Evolutionary conservation across 2,888 invertebrate genomes (phyloP).

Genomic region (Tipula unca): DNA sequence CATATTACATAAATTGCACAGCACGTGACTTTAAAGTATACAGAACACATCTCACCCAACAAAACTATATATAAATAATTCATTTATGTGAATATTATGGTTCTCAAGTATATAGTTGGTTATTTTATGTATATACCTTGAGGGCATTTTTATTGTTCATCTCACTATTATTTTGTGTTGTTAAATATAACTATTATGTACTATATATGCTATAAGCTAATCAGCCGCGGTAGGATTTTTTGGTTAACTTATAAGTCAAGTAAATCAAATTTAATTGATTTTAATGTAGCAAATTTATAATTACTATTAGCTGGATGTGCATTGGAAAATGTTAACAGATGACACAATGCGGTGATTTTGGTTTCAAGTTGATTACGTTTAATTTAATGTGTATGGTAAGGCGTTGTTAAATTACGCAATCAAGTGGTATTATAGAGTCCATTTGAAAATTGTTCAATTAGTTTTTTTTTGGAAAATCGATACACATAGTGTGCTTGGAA

Average conservation of each 20-base stretch:
- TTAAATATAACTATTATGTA: background rate
- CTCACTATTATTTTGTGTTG: background rate
- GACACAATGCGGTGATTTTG: background rate
- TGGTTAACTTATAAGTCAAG: background rate
- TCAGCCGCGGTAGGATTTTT: background rate
- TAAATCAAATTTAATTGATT: slow-evolving; percentile 8
- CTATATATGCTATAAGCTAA: background rate
- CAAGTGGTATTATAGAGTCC: too few species aligned
- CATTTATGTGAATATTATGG: background rate
- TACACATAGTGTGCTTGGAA: too few species aligned
- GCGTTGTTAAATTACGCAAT: background rate
- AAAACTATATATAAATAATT: background rate
- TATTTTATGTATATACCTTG: background rate
- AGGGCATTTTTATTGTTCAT: background rate
- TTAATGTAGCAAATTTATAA: background rate
- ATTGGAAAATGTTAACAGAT: background rate
- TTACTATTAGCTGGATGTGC: background rate
- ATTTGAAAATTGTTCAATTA: too few species aligned
- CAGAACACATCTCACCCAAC: background rate
- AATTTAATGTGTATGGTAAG: background rate
- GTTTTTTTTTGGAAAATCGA: too few species aligned
- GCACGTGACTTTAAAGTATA: background rate
- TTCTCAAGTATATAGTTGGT: background rate
- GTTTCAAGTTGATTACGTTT: background rate
- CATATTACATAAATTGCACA: background rate